phyloP scores from a whole-genome alignment of 2,113 vertebrate genomes.

The Litocranius walleri region DNA sequence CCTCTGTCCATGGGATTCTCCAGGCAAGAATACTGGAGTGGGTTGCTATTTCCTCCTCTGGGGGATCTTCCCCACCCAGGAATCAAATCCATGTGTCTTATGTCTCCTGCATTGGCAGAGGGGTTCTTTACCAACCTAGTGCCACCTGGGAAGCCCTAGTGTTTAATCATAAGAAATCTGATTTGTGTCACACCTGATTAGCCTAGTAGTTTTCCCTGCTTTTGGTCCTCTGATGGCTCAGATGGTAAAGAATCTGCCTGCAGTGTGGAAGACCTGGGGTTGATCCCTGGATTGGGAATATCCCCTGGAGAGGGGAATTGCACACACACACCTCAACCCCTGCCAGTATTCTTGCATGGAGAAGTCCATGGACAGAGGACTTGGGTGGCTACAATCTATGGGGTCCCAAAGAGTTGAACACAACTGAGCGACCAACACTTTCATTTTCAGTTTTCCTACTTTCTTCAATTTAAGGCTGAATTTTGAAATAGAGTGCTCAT shows the following conservation, averaged over 20 bases:
- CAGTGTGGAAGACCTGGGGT: background rate
- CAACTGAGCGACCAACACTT: background rate
- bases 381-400: accelerated
- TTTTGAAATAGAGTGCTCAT: background rate
- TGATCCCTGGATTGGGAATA: background rate
- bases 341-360: background rate
- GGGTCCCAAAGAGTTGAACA: background rate
- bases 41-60: background rate
- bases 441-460: background rate
- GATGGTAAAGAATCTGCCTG: background rate
- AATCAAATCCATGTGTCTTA: background rate
- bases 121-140: background rate
- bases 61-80: background rate
- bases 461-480: background rate
- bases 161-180: background rate
- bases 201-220: background rate
- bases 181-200: background rate
- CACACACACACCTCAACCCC: accelerated
- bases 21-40: background rate
- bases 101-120: background rate
- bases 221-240: background rate
- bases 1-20: background rate
- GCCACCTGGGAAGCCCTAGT: background rate
- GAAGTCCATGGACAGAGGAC: background rate
- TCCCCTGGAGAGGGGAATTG: background rate